Base-by-base conservation (phyloP, 2,113 vertebrate genomes). In the Lepidothrix coronata region DNA sequence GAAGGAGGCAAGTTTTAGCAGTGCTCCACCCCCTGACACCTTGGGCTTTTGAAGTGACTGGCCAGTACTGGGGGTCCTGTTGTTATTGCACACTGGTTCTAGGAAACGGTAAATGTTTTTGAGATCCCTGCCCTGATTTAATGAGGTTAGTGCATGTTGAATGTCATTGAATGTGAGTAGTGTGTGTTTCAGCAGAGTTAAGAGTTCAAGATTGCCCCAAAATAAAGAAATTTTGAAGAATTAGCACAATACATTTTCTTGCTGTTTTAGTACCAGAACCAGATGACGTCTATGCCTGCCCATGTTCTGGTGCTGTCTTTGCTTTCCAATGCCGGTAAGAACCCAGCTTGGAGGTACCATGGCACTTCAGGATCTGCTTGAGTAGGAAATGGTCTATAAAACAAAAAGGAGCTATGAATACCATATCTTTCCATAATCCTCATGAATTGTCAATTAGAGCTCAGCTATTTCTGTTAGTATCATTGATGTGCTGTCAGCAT, bases 21-120 rank as follows among this genome's bases (percentile, higher is more conserved):
- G 15, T 44, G 14, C 23, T 85, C 19, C 30, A 19, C 28, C 0
- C 0, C 49, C 23, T 0, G 1, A 3, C 63, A 75, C 9, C 59
- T 55, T 62, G n/a, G 57, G 30, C 52, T 30, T 66, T 66, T 51
- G 63, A 58, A 77, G 35, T 46, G 12, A 17, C 8, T 18, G 11
- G 5, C 3, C 55, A 13, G 4, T 37, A 12, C 7, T 85, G 23
- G 7, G 39, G 12, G 9, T 52, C 30, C 48, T 88, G n/a, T 18
- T 51, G 41, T 68, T 31, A 24, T 11, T 58, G n/a, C 46, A 74
- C 37, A 4, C 17, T 51, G 28, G 7, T 73, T 89, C 30, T 58
- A 63, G n/a, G 63, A 37, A 62, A 35, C 0, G 0, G 31, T 30
- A 51, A 39, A 68, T 49, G 6, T 11, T 79, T 93, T 61, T 78